These are phyloP conservation scores for Slavum lentiscoides DNA, from an alignment of 2,888 invertebrate genomes.

Conservation along the genomic window DNA sequence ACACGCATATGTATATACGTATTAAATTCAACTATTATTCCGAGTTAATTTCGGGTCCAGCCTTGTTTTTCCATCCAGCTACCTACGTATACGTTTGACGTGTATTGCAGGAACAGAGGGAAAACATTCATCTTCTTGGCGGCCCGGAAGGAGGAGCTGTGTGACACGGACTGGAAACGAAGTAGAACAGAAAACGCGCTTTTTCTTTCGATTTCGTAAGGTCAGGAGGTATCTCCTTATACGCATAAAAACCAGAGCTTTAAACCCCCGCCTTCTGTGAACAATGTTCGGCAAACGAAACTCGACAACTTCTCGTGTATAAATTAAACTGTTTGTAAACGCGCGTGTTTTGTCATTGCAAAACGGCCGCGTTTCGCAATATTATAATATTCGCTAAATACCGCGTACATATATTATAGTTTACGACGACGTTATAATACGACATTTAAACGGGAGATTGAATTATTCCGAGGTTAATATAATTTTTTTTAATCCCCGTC, in stretches of 20 bases:
- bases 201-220: background rate
- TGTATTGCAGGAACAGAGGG: background rate
- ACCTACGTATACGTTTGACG: too few relatives aligned
- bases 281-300: slow-evolving; percentile 4
- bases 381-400: slow-evolving; percentile 16
- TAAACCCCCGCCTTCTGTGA: slow-evolving; percentile 1
- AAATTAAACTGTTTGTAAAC: slow-evolving; percentile 24
- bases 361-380: background rate
- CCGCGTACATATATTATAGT: too few relatives aligned
- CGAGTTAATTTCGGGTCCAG: too few relatives aligned
- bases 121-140: background rate
- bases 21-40: too few relatives aligned
- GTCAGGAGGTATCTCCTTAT: background rate
- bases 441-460: background rate
- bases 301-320: slow-evolving; percentile 25
- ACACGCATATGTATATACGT: too few relatives aligned
- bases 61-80: too few relatives aligned
- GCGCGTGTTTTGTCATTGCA: slow-evolving; percentile 23
- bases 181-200: background rate
- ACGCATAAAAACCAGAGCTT: slow-evolving; percentile 13
- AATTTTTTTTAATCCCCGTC: too few relatives aligned
- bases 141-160: background rate
- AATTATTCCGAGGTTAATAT: too few relatives aligned
- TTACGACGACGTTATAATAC: background rate
- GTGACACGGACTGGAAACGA: background rate